These are phyloP conservation scores for Lepidocyrtoides sp. DNA, from an alignment of 2,888 invertebrate species.

Conservation along the genomic window DNA sequence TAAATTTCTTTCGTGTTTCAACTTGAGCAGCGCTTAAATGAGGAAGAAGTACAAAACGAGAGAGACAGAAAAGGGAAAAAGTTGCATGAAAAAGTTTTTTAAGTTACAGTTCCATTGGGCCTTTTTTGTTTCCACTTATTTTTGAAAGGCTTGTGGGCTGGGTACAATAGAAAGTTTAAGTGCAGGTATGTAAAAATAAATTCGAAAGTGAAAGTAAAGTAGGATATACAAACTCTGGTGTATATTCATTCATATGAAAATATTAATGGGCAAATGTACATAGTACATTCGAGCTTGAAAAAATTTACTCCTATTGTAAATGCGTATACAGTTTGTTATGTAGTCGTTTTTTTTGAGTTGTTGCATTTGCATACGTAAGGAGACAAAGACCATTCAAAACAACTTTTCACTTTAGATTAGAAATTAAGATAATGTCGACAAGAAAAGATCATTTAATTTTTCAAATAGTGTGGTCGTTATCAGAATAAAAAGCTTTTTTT, in stretches of 20 bases:
- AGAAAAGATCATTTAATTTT: slow-evolving; percentile 71
- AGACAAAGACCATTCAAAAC: slow-evolving; percentile 22
- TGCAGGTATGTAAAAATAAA: background rate
- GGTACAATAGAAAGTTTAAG: slow-evolving; percentile 25
- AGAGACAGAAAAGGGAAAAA: background rate
- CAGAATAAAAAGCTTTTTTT: slow-evolving; percentile 15
- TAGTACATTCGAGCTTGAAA: background rate
- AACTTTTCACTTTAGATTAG: slow-evolving; percentile 75
- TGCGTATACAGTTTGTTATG: background rate
- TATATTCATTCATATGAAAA: background rate
- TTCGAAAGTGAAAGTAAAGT: slow-evolving; percentile 8
- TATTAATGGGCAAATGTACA: background rate
- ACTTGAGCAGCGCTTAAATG: slow-evolving; percentile 20
- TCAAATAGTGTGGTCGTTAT: slow-evolving; percentile 50
- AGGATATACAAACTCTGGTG: background rate
- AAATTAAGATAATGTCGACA: slow-evolving; percentile 74
- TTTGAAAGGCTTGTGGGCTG: background rate
- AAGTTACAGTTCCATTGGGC: slow-evolving; percentile 48
- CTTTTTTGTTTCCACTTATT: slow-evolving; percentile 58
- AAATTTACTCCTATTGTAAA: no score
- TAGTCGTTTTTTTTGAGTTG: no score
- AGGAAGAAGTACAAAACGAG: background rate
- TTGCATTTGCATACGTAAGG: no score
- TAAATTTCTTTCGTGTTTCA: slow-evolving; percentile 33
- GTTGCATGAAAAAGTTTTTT: slow-evolving; percentile 33